Base-by-base conservation (phyloP, 2,797 vertebrate genomes). In the Mormyrus hasselquistii region DNA sequence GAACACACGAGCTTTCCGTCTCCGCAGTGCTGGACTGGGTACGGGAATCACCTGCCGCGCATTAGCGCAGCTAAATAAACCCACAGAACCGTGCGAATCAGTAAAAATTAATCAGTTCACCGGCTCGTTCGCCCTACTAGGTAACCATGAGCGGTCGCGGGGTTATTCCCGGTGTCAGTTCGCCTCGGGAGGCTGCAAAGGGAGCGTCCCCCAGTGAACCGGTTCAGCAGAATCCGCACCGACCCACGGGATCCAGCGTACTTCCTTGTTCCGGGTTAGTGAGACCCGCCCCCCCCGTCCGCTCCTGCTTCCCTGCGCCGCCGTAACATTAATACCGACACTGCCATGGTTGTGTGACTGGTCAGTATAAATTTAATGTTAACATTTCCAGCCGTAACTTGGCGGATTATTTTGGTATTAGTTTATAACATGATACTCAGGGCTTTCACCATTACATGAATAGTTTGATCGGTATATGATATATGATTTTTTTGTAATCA, bases 191-290 rank as follows among this genome's bases (percentile, higher is more conserved):
- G 38, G 38, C 34, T 79, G 38, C 38, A 79, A 38, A 79, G 19
- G 41, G 76, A 82, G 76, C 41, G 41, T 14, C 41, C 76, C 76
- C 38, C 41, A 19, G 38, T 38, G 76, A 82, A n/a, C 76, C 76
- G 6, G 16, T 82, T 41, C 19, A 82, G 7, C 41, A 44, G 38
- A 47, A 82, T 10, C 5, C 19, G 34, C 4, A 76, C 34, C 29
- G 69, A 41, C 34, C 14, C 69, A 44, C 41, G 76, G 38, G 38
- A 82, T 9, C 76, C 12, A 44, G 41, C 25, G 88, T 41, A 87
- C 90, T 90, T 90, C 90, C 90, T 87, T 88, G 34, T 90, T 90
- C 90, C 90, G 90, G 90, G 90, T 90, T 90, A 57, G 73, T 76
- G 59, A 69, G 25, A 47, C 62, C 44, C 22, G 53, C 55, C 76